Evolutionary conservation across 2,888 invertebrate genomes (phyloP), one percentile per base, ranked within the genome.

Genomic region (Euproctis similis): DNA sequence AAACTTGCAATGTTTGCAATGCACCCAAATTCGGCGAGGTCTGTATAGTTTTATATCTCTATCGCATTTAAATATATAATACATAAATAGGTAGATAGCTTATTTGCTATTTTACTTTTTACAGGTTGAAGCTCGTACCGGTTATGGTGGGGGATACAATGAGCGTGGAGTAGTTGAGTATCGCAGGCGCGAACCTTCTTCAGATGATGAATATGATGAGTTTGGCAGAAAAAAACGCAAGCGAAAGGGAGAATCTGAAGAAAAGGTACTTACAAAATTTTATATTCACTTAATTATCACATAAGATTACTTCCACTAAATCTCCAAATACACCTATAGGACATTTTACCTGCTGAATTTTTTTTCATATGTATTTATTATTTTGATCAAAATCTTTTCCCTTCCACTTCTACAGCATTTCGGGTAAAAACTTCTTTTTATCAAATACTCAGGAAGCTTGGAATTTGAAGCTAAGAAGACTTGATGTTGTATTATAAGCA

Each of bases 1-100:
- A 92, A 60, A 95, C 94, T 30, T 99, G 99, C 80, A 99, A 99
- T 76, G 95, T 99, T 86, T 99, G 99, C 76, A 98, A 98, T 84
- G 96, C 98, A 3, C 97, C 98, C 0, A 98, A 98, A 78, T 95
- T 96, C 71, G 96, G 95, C 9, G 97, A 97, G 78, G 92, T 96
- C 36, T 91, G 95, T 49, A 35, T n/a, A n/a, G n/a, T n/a, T n/a
- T n/a, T n/a, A n/a, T n/a, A n/a, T n/a, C n/a, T 31, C 22, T 18
- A 14, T 9, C 7, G 10, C 2, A 7, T 12, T n/a, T n/a, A n/a
- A n/a, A n/a, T n/a, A n/a, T n/a, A n/a, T n/a, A n/a, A n/a, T n/a
- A n/a, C n/a, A n/a, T n/a, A n/a, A n/a, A n/a, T n/a, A n/a, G n/a
- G n/a, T n/a, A n/a, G n/a, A n/a, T n/a, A n/a, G 20, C 14, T 14